A percentile compares a stretch with the other conserved stretches of the same genome.
These are phyloP conservation scores for Scyliorhinus canicula DNA, from an alignment of 2,797 vertebrate species.

Conservation along the genomic window DNA sequence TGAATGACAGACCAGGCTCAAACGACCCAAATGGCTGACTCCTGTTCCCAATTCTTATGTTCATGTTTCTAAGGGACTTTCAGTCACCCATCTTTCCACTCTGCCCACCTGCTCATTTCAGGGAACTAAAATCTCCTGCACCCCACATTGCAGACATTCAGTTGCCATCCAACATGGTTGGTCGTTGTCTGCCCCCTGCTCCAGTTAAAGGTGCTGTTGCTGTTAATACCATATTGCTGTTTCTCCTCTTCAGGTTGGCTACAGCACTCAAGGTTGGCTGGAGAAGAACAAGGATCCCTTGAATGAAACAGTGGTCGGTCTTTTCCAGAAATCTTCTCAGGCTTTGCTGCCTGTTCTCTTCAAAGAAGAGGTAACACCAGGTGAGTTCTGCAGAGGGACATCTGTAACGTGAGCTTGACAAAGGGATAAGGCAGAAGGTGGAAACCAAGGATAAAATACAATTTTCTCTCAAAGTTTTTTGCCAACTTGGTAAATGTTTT, in stretches of 20 bases:
- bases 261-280: constrained; percentile 57
- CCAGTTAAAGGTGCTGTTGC: neutral
- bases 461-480: neutral
- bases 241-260: constrained; percentile 51
- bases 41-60: too few species aligned
- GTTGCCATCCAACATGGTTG: neutral
- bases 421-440: neutral
- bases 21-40: too few species aligned
- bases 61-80: neutral
- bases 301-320: constrained; percentile 58
- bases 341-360: constrained; percentile 53
- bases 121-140: neutral
- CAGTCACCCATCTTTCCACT: neutral
- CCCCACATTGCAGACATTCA: neutral
- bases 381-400: constrained; percentile 13
- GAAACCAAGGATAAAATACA: neutral
- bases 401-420: too few species aligned
- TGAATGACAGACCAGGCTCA: too few species aligned
- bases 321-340: constrained; percentile 59
- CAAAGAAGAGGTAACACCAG: constrained; percentile 55
- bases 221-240: neutral
- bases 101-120: neutral
- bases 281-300: constrained; percentile 63
- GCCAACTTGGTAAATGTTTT: neutral
- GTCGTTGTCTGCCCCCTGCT: neutral